Evolutionary conservation across 2,797 vertebrate genomes (phyloP).

Genomic region (Lacerta viridis): DNA sequence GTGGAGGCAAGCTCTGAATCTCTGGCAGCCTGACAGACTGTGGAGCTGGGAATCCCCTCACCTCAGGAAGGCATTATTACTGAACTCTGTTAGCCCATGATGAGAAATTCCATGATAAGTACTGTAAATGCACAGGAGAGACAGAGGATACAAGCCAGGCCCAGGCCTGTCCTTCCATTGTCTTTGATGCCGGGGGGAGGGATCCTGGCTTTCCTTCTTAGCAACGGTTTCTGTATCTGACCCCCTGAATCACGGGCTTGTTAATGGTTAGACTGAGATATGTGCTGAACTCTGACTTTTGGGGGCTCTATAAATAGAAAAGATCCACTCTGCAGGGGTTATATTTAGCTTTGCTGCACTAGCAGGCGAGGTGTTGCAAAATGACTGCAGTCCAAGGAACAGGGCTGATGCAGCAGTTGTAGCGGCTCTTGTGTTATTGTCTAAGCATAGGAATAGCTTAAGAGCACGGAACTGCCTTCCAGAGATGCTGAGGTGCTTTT

Average conservation of each 20-base stretch:
- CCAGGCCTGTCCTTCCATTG: conserved; percentile 9
- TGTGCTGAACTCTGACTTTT: conserved; percentile 71
- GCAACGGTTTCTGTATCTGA: conserved; percentile 52
- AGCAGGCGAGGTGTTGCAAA: conserved; percentile 60
- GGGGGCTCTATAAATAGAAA: conserved; percentile 78
- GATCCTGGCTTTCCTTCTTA: conserved; percentile 23
- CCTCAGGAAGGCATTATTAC: neutral
- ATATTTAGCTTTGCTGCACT: conserved; percentile 75
- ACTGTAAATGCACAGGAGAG: accelerated
- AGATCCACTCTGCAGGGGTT: conserved; percentile 60
- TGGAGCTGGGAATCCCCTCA: conserved; percentile 30
- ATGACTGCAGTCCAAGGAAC: conserved; percentile 57
- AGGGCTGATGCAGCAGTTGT: conserved; percentile 38
- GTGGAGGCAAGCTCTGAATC: neutral
- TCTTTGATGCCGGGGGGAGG: conserved; percentile 15
- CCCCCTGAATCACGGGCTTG: conserved; percentile 51
- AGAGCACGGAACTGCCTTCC: conserved; percentile 14
- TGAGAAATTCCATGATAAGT: conserved; percentile 26
- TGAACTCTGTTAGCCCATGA: neutral
- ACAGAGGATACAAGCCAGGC: neutral
- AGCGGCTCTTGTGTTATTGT: conserved; percentile 8
- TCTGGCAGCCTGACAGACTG: conserved; percentile 5
- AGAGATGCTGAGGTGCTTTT: conserved; percentile 29
- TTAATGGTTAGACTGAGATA: conserved; percentile 56
- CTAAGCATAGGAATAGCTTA: conserved; percentile 30